These are phyloP conservation scores for Prunella fulvescens DNA, from an alignment of 2,113 vertebrate species.

Conservation along the genomic window DNA sequence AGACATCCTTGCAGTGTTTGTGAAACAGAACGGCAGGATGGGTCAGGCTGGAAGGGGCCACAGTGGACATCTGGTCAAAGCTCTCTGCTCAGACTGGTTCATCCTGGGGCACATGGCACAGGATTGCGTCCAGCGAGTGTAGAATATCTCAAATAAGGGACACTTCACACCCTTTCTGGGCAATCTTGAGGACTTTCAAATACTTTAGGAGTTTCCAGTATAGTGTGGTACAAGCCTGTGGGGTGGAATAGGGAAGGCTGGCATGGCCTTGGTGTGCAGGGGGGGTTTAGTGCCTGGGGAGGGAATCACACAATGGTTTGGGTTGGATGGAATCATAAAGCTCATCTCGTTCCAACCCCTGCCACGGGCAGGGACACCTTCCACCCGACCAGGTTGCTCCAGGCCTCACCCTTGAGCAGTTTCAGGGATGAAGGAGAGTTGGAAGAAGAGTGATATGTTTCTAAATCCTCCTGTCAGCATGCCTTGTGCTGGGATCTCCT, in stretches of 20 bases:
- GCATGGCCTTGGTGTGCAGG: neutral
- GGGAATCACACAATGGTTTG: neutral
- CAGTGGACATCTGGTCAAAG: neutral
- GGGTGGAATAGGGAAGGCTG: too few relatives aligned
- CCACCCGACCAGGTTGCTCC: neutral
- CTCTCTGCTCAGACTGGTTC: neutral
- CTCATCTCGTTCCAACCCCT: neutral
- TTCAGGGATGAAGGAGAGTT: neutral
- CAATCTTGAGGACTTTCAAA: neutral
- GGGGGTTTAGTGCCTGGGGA: fast-evolving
- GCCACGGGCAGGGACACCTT: neutral
- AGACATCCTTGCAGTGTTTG: neutral
- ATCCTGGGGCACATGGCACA: too few relatives aligned
- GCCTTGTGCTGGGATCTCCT: neutral
- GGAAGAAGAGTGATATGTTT: neutral
- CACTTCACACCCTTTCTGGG: neutral
- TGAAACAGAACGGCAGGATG: neutral
- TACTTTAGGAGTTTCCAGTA: fast-evolving
- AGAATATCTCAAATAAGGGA: neutral
- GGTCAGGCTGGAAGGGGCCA: neutral
- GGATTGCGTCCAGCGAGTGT: neutral
- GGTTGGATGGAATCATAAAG: neutral
- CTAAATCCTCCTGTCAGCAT: fast-evolving
- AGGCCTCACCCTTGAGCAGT: too few relatives aligned
- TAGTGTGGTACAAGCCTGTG: neutral